Conservation (phyloP, 92 coral and sea anemone species). For the Siderastrea siderea region DNA sequence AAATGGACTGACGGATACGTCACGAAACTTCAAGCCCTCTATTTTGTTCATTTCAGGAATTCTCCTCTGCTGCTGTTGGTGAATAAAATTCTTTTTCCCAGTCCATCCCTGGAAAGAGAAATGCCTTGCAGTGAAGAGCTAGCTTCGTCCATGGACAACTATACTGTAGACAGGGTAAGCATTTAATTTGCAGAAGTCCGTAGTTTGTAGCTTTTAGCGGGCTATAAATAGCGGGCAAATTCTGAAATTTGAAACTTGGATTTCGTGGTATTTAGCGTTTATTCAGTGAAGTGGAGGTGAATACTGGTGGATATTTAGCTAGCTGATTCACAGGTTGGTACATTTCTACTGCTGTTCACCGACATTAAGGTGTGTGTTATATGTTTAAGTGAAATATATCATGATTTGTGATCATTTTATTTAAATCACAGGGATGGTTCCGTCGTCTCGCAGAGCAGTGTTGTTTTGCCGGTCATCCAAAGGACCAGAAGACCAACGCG, state of each 20-base stretch:
- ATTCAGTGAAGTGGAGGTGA: no score
- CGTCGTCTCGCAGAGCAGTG: conserved; percentile 79
- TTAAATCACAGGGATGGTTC: conserved; percentile 80
- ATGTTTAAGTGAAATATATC: no score
- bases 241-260: no score
- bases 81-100: conserved; percentile 66
- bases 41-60: conserved; percentile 52
- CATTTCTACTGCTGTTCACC: no score
- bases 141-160: conserved; percentile 63
- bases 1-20: no score
- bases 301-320: no score
- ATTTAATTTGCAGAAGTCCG: no score
- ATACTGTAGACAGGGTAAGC: conserved; percentile 74
- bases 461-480: conserved; percentile 66
- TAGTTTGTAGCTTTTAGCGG: not conserved
- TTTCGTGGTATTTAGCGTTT: no score
- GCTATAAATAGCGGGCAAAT: no score
- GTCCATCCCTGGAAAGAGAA: conserved; percentile 49
- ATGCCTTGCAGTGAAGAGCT: conserved; percentile 50
- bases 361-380: no score
- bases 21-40: not conserved
- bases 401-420: not conserved
- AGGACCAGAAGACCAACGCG: conserved; percentile 44
- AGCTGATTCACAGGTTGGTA: no score
- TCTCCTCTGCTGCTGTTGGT: conserved; percentile 74